These are phyloP conservation scores for Metopia argyrocephala DNA, from an alignment of 2,888 invertebrate genomes.

Conservation along the genomic window DNA sequence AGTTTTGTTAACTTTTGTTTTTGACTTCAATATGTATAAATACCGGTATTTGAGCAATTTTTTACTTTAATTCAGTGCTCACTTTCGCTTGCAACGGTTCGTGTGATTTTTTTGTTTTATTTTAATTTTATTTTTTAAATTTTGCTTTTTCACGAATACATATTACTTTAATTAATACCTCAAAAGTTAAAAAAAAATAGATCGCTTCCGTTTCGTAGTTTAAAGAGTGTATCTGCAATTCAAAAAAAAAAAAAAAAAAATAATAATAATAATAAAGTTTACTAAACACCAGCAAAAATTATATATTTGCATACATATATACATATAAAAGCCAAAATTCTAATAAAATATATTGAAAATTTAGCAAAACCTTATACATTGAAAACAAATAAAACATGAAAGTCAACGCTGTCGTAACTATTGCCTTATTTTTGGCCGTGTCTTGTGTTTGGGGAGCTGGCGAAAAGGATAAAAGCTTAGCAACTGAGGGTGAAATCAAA, in stretches of 20 bases:
- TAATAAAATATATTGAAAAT: background rate
- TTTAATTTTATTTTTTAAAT: conserved; percentile 5
- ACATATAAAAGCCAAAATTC: background rate
- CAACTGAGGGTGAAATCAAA: conserved; percentile 80
- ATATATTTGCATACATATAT: background rate
- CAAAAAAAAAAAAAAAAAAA: conserved; percentile 39
- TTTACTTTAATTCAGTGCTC: conserved; percentile 66
- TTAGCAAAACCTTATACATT: background rate
- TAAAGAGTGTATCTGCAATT: conserved; percentile 59
- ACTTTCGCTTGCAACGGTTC: conserved; percentile 65
- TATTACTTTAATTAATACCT: conserved; percentile 16
- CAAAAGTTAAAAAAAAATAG: conserved; percentile 40
- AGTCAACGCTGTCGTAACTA: background rate
- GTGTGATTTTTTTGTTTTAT: conserved; percentile 40
- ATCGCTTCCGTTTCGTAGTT: conserved; percentile 56
- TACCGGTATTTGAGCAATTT: conserved; percentile 59
- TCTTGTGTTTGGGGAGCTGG: conserved; percentile 32
- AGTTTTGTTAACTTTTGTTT: conserved; percentile 36
- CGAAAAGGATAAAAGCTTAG: conserved; percentile 37
- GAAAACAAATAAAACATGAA: conserved; percentile 52
- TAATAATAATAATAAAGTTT: background rate
- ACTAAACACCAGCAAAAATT: background rate
- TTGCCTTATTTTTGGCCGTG: conserved; percentile 36
- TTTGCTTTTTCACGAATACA: background rate
- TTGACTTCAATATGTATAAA: conserved; percentile 60